A percentile compares a stretch with the other conserved stretches of the same genome.
These are phyloP conservation scores for Solenopsis fugax DNA, from an alignment of 1,140 invertebrate species.

Conservation along the genomic window DNA sequence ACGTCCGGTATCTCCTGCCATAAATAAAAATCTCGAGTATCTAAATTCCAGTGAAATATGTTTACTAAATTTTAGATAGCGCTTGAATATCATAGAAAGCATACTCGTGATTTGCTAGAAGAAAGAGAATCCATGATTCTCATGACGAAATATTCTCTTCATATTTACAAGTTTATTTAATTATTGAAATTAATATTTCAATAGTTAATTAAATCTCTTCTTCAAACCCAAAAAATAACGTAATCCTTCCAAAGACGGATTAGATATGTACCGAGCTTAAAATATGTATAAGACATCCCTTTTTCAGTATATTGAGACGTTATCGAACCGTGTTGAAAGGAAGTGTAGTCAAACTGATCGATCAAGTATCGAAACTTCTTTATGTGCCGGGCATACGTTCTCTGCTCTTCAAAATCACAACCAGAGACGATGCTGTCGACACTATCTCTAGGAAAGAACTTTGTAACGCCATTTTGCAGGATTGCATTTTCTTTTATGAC, in stretches of 20 bases:
- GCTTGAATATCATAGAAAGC: not conserved
- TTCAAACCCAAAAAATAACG: not conserved
- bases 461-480: constrained; percentile 32
- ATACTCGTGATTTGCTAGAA: not conserved
- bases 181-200: not conserved
- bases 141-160: not conserved
- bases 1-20: too few species aligned
- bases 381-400: constrained; percentile 23
- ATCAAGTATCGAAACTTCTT: constrained; percentile 52
- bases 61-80: not conserved
- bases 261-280: not conserved
- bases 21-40: not conserved
- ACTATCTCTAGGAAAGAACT: constrained; percentile 43
- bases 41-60: not conserved
- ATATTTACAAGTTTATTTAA: not conserved
- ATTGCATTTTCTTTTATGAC: constrained; percentile 10
- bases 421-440: constrained; percentile 47
- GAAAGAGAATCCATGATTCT: not conserved
- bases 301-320: not conserved
- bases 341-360: constrained; percentile 40
- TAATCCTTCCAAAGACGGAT: not conserved
- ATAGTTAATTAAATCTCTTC: not conserved
- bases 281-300: not conserved
- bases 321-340: not conserved
- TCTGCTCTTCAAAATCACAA: constrained; percentile 21